phyloP scores from a whole-genome alignment of 2,888 invertebrate genomes.

The Parnassius mnemosyne region DNA sequence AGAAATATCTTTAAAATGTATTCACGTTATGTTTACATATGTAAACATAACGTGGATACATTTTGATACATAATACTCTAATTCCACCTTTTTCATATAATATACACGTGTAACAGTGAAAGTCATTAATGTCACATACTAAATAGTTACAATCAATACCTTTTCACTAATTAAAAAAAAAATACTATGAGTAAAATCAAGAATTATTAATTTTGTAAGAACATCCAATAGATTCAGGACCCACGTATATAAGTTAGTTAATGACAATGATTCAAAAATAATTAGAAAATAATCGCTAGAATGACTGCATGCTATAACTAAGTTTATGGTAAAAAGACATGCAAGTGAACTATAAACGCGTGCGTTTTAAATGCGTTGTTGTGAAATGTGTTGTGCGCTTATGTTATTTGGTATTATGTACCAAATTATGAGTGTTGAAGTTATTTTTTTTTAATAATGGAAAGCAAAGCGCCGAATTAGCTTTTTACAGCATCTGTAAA shows the following conservation, averaged over 20 bases:
- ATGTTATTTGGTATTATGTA: constrained; percentile 3
- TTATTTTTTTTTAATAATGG: constrained; percentile 4
- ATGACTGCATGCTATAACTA: constrained; percentile 7
- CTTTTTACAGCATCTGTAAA: constrained; percentile 51
- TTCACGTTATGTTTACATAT: too few species aligned
- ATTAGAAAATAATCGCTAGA: neutral
- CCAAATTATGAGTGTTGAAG: neutral
- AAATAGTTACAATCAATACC: too few species aligned
- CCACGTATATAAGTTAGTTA: neutral
- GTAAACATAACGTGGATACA: too few species aligned
- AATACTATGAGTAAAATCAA: too few species aligned
- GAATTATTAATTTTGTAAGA: too few species aligned
- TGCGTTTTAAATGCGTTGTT: neutral
- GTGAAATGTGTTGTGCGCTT: neutral
- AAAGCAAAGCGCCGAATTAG: constrained; percentile 63
- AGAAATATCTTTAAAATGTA: too few species aligned
- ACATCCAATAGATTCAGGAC: too few species aligned
- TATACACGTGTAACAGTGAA: too few species aligned
- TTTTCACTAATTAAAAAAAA: too few species aligned
- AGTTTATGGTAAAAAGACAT: neutral
- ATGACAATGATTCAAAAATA: neutral
- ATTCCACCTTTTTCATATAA: too few species aligned
- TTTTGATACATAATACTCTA: too few species aligned
- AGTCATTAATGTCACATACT: too few species aligned
- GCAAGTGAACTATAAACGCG: constrained; percentile 9